Evolutionary conservation across 1,140 invertebrate genomes (phyloP), one percentile per base, ranked within the genome.

Genomic region (Cydia fagiglandana): DNA sequence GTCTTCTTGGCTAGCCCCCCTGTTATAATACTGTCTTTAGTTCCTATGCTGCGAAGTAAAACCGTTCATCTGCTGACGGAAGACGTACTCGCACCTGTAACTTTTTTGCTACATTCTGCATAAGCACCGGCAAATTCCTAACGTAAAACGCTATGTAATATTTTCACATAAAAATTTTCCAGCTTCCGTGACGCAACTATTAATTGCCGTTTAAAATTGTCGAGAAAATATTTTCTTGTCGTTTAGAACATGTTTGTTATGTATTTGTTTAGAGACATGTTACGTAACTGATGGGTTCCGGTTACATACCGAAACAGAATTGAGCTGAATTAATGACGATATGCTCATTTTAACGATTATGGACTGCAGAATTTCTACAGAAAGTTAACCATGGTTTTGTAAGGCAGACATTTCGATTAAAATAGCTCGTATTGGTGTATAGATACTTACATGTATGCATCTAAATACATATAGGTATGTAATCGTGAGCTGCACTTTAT

Each of bases 231-330:
- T 24, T 61, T 61, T 61, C 56, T 24, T 24, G 17, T 10, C 34
- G 30, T 10, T 70, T 38, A 70, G 5, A 70, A 70, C 66, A 70
- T 70, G 66, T 38, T 70, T 17, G 66, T 70, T 70, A 70, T 45
- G 66, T 70, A 38, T 34, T 17, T 4, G 64, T 38, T 38, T 38
- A 30, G 34, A n/a, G 45, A 61, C 34, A 41, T 41, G 17, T 68
- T 30, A 68, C n/a, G 34, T 41, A 70, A 41, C 45, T 41, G 3
- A 41, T 70, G 34, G 34, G 30, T 70, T 68, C 38, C 28, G 15
- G 15, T 38, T 68, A n/a, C 13, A 34, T 30, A 68, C n/a, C 28
- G 15, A 68, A n/a, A 13, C 30, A 34, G 64, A 34, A 68, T 34
- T 24, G 30, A 68, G 64, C 10, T 30, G 64, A 64, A 24, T 30